Base-by-base conservation (phyloP, 2,888 invertebrate species). In the Crepidodera aurea region DNA sequence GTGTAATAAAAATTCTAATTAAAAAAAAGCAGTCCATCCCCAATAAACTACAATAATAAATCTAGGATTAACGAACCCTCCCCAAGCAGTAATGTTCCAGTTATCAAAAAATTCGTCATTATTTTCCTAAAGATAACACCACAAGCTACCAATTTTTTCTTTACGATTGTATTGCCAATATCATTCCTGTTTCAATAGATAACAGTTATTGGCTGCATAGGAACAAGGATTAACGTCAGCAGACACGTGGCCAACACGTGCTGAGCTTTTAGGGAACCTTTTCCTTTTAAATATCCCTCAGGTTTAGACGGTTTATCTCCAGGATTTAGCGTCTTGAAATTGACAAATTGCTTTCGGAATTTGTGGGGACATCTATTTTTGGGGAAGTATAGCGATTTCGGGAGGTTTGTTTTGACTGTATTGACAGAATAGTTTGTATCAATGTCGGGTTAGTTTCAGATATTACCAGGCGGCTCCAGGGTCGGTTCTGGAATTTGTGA, bases 321-420 rank as follows among this genome's bases (percentile, higher is more conserved):
- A 40, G 34, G 66, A 61, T 60, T 66, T 66, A 68, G 56, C 53
- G 61, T 60, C 61, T 63, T 64, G 66, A 61, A 66, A 65, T 60
- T 68, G 68, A 68, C 68, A 68, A 68, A 68, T 68, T 68, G 65
- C 66, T 63, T 51, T 56, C 32, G 50, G 54, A 66, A 63, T 50
- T 60, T 60, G 60, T 54, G 56, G 58, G 54, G 62, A 62, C 64
- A 25, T 42, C 51, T 55, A 65, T 59, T 65, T 65, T 54, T 61
- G 60, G 42, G 48, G 51, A 18, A 27, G 40, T 10, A 8, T 37
- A 7, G 25, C n/a, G n/a, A n/a, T n/a, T n/a, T n/a, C n/a, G n/a
- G 15, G 37, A 13, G 7, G 6, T 18, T 40, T 40, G 18, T 40
- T 40, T 15, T 40, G 40, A 40, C 40, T 18, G 7, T 5, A 16